phyloP scores from a whole-genome alignment of 2,113 vertebrate species.

The Oreocharis arfaki region DNA sequence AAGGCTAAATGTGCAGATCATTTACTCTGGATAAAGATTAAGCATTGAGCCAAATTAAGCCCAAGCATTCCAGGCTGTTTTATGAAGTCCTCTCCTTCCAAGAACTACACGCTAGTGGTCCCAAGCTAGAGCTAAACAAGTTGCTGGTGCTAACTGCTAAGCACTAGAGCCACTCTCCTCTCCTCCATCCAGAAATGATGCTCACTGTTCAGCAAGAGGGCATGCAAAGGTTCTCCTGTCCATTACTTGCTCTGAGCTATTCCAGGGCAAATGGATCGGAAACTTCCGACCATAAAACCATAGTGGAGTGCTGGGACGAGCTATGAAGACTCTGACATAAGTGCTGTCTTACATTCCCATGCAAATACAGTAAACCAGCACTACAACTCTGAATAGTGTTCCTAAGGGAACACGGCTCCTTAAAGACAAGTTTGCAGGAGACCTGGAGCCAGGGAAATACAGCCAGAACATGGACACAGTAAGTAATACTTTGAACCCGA shows the following conservation, averaged over 20 bases:
- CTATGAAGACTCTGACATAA: neutral
- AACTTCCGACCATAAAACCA: neutral
- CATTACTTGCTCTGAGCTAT: neutral
- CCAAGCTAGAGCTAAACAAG: neutral
- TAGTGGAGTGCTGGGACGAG: neutral
- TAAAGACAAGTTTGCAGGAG: neutral
- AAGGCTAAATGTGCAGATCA: neutral
- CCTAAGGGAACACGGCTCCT: neutral
- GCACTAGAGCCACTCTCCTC: neutral
- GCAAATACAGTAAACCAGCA: neutral
- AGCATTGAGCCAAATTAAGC: slow-evolving; percentile 5
- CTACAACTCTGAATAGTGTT: neutral
- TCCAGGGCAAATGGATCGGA: accelerated
- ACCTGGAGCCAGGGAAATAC: neutral
- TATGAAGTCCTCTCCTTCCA: neutral
- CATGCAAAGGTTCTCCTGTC: neutral
- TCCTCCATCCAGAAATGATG: neutral
- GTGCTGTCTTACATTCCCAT: neutral
- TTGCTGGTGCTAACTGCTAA: neutral
- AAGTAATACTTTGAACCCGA: neutral
- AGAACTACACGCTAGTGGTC: neutral
- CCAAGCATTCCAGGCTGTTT: neutral
- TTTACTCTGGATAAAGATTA: slow-evolving; percentile 6
- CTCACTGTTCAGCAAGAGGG: neutral
- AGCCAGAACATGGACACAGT: neutral